Evolutionary conservation across 2,797 vertebrate genomes (phyloP).

Genomic region (Selene dorsalis): DNA sequence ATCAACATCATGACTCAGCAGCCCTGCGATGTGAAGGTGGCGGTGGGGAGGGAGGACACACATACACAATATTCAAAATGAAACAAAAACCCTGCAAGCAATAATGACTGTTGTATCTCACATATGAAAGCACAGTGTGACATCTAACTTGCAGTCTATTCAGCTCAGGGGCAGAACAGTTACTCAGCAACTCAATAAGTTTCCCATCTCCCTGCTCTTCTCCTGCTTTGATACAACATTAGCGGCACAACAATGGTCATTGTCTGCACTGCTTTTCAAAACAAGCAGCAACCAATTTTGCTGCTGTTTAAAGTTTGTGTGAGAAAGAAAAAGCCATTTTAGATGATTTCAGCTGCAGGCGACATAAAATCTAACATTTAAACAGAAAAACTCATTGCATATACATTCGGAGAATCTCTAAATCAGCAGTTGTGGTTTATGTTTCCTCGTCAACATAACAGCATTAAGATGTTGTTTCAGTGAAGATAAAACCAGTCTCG

Average conservation of each 20-base stretch:
- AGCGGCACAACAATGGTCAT: too few relatives aligned
- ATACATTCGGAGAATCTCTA: too few relatives aligned
- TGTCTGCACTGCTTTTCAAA: too few relatives aligned
- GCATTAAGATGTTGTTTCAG: too few relatives aligned
- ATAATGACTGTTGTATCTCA: constrained; percentile 12
- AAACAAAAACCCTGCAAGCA: constrained; percentile 10
- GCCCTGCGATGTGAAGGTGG: constrained; percentile 66
- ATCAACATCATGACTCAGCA: constrained; percentile 81
- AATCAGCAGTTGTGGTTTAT: too few relatives aligned
- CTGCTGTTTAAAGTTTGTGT: too few relatives aligned
- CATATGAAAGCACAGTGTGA: constrained; percentile 23
- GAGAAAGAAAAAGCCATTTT: too few relatives aligned
- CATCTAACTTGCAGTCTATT: constrained; percentile 14
- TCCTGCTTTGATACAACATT: constrained; percentile 1
- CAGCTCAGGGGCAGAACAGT: constrained; percentile 22
- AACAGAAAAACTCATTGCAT: too few relatives aligned
- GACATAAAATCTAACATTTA: too few relatives aligned
- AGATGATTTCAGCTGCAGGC: too few relatives aligned
- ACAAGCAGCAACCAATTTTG: too few relatives aligned
- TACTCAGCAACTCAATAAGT: not conserved
- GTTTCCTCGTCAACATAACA: not conserved
- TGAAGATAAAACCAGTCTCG: not conserved
- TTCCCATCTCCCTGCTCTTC: not conserved
- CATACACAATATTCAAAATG: not conserved
- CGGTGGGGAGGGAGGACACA: not conserved